Percentiles rank a stretch among this genome's conserved stretches.
phyloP scores from a whole-genome alignment of 2,113 vertebrate species.

The Bubo blakistoni region DNA sequence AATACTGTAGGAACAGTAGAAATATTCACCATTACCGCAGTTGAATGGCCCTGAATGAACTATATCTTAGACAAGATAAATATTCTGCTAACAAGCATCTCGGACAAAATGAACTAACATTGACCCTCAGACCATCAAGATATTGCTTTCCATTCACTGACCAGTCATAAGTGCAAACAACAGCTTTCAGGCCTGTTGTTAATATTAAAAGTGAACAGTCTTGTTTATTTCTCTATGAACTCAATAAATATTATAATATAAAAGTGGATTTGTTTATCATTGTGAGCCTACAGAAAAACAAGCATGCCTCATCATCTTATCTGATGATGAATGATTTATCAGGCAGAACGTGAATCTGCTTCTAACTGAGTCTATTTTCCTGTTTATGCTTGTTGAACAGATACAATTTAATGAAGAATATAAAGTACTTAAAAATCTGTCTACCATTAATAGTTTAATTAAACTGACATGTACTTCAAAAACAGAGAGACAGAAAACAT shows the following conservation, averaged over 20 bases:
- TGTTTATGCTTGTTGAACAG: constrained; percentile 76
- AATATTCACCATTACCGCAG: neutral
- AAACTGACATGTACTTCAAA: constrained; percentile 80
- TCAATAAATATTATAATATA: constrained; percentile 49
- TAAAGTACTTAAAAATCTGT: constrained; percentile 76
- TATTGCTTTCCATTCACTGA: neutral
- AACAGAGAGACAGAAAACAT: constrained; percentile 76
- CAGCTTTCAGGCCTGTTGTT: neutral
- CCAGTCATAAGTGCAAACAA: constrained; percentile 12
- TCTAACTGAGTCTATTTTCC: constrained; percentile 63
- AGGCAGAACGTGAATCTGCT: constrained; percentile 66
- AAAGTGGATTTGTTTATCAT: constrained; percentile 63
- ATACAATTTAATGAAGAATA: constrained; percentile 78
- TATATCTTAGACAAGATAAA: neutral
- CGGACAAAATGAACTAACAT: neutral
- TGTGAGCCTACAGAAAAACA: constrained; percentile 53
- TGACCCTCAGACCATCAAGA: neutral
- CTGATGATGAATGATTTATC: constrained; percentile 70
- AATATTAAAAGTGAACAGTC: constrained; percentile 16
- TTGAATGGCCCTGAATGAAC: neutral
- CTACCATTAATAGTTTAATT: constrained; percentile 84
- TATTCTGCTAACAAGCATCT: constrained; percentile 29
- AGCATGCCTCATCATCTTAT: constrained; percentile 51
- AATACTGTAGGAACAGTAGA: neutral
- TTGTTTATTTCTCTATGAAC: constrained; percentile 64